Conservation (phyloP, 2,888 invertebrate genomes). For the Dioctria linearis region DNA sequence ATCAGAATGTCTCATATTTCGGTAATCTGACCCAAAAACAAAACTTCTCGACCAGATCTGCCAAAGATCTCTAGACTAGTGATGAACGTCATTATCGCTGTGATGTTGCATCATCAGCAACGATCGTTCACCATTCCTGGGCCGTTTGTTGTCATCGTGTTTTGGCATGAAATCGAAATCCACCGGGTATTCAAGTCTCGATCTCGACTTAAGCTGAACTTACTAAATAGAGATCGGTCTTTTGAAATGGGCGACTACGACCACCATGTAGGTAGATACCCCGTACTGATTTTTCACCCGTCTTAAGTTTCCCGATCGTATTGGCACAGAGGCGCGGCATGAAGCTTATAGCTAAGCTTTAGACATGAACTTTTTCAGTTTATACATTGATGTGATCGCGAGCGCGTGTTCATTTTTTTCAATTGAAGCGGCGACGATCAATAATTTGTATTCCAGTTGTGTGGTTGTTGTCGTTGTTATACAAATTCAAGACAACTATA, state of each 20-base stretch:
- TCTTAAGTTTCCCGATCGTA: not conserved
- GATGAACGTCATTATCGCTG: constrained; percentile 28
- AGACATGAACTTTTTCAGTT: constrained; percentile 52
- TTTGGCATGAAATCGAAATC: constrained; percentile 44
- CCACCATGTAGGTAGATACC: not conserved
- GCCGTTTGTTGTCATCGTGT: constrained; percentile 2
- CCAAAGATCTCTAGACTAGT: not conserved
- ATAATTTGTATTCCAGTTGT: constrained; percentile 1
- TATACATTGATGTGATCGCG: constrained; percentile 53
- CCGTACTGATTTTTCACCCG: not conserved
- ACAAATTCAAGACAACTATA: not conserved
- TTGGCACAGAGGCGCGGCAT: not conserved
- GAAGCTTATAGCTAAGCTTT: constrained; percentile 7
- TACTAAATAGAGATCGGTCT: not conserved
- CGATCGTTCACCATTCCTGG: constrained; percentile 1
- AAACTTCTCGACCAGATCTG: constrained; percentile 12
- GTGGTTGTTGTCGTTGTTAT: not conserved
- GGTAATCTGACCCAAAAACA: constrained; percentile 26
- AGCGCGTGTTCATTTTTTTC: constrained; percentile 41
- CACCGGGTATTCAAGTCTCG: constrained; percentile 8
- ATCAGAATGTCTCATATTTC: constrained; percentile 17
- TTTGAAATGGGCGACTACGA: not conserved
- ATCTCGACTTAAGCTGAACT: not conserved
- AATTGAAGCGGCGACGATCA: not conserved
- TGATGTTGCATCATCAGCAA: not conserved